phyloP scores from a whole-genome alignment of 2,113 vertebrate species.

The Oplegnathus fasciatus region DNA sequence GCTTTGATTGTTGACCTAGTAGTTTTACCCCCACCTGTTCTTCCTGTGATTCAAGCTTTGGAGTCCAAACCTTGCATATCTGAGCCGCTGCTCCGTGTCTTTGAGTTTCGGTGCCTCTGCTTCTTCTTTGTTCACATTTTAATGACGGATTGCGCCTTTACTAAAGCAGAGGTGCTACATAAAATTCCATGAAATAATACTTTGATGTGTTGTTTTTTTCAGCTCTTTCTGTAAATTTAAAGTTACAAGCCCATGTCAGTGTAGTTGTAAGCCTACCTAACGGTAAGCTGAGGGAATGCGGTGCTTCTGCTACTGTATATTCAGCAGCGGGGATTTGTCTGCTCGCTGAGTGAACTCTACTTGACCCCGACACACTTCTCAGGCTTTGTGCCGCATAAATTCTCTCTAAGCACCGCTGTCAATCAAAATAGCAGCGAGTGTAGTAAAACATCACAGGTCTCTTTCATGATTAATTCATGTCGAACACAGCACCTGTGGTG shows the following conservation, averaged over 20 bases:
- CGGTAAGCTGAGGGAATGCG: conserved; percentile 32
- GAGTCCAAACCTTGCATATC: not conserved
- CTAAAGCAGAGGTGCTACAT: not conserved
- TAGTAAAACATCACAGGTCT: conserved; percentile 80
- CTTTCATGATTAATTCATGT: conserved; percentile 84
- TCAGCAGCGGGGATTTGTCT: conserved; percentile 54
- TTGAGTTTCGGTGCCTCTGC: not conserved
- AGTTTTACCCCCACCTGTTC: conserved; percentile 21
- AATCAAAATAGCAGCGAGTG: conserved; percentile 75
- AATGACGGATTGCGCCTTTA: not conserved
- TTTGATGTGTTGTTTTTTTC: not conserved
- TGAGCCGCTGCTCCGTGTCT: not conserved
- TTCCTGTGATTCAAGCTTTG: not conserved
- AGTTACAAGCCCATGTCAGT: conserved; percentile 1
- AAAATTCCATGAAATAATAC: conserved; percentile 23
- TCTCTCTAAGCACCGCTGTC: conserved; percentile 73
- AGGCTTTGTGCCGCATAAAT: conserved; percentile 72
- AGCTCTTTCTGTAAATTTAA: conserved; percentile 9
- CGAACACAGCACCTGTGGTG: conserved; percentile 78
- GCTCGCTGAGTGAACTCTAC: conserved; percentile 70
- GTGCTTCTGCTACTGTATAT: conserved; percentile 37
- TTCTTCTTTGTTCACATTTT: not conserved
- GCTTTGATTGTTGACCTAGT: conserved; percentile 42
- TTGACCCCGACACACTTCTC: conserved; percentile 76
- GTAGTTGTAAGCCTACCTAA: conserved; percentile 34